Evolutionary conservation across 2,113 vertebrate genomes (phyloP).

Genomic region (Antechinus stuartii): DNA sequence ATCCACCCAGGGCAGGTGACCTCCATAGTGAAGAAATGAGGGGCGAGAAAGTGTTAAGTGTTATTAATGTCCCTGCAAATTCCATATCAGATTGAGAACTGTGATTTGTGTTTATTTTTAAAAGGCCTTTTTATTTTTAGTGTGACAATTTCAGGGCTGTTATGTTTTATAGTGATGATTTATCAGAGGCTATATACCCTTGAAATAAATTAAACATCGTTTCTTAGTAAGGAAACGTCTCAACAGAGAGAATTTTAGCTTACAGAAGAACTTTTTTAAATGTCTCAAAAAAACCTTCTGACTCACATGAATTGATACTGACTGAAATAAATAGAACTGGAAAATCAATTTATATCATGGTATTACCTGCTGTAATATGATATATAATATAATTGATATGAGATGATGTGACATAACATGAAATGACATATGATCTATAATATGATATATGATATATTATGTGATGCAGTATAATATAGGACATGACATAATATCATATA

Average conservation of each 20-base stretch:
- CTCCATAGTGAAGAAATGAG: constrained; percentile 31
- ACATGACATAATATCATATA: not conserved
- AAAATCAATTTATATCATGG: not conserved
- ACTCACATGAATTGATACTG: not conserved
- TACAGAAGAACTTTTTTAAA: constrained; percentile 50
- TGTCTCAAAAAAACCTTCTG: constrained; percentile 21
- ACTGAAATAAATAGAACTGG: not conserved
- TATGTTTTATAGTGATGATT: constrained; percentile 48
- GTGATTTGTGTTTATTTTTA: constrained; percentile 47
- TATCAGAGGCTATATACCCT: constrained; percentile 15
- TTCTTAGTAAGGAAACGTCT: constrained; percentile 35
- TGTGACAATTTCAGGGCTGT: constrained; percentile 38
- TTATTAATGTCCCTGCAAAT: constrained; percentile 42
- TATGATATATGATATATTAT: no score
- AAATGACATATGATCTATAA: no score
- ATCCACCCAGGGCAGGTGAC: constrained; percentile 36
- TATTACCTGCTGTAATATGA: not conserved
- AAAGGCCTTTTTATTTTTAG: constrained; percentile 59
- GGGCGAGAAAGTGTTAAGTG: constrained; percentile 24
- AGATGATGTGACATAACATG: no score
- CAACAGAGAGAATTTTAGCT: constrained; percentile 31
- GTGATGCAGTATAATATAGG: no score
- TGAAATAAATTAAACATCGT: constrained; percentile 48
- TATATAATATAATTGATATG: no score
- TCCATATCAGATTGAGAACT: constrained; percentile 54